A percentile compares a stretch with the other conserved stretches of the same genome.
These are phyloP conservation scores for Orthosia gracilis DNA, from an alignment of 2,888 invertebrate species.

Conservation along the genomic window DNA sequence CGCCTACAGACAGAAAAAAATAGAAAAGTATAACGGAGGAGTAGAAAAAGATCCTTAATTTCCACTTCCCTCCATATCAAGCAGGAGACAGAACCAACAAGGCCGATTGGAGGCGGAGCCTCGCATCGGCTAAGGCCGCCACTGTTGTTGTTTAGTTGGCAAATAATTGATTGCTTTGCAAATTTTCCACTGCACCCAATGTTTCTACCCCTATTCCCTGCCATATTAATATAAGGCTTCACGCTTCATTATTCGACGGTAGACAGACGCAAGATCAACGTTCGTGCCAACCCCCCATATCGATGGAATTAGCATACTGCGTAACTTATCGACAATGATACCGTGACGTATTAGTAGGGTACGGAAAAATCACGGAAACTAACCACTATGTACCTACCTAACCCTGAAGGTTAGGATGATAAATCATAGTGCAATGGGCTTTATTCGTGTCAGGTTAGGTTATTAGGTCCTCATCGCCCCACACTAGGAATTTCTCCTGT, in stretches of 20 bases:
- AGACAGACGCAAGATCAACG: conserved; percentile 4
- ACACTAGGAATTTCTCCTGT: no score
- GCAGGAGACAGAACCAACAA: no score
- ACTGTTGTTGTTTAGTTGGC: no score
- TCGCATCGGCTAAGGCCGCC: no score
- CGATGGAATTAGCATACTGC: conserved; percentile 47
- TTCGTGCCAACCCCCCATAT: conserved; percentile 55
- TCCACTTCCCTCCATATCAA: no score
- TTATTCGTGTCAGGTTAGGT: no score
- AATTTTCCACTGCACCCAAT: conserved; percentile 16
- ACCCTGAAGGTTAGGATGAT: neutral
- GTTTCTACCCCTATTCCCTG: neutral
- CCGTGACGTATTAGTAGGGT: conserved; percentile 42
- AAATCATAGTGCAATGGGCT: neutral
- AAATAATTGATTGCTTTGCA: no score
- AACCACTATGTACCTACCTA: neutral
- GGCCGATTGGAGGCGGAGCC: no score
- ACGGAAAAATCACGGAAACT: conserved; percentile 52
- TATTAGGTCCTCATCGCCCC: no score
- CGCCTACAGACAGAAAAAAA: no score
- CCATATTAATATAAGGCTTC: conserved; percentile 41
- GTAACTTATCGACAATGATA: conserved; percentile 43
- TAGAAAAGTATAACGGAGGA: no score
- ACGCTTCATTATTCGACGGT: conserved; percentile 29
- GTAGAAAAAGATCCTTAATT: no score